Conservation (phyloP, 2,888 invertebrate species). For the Tetragonisca angustula region DNA sequence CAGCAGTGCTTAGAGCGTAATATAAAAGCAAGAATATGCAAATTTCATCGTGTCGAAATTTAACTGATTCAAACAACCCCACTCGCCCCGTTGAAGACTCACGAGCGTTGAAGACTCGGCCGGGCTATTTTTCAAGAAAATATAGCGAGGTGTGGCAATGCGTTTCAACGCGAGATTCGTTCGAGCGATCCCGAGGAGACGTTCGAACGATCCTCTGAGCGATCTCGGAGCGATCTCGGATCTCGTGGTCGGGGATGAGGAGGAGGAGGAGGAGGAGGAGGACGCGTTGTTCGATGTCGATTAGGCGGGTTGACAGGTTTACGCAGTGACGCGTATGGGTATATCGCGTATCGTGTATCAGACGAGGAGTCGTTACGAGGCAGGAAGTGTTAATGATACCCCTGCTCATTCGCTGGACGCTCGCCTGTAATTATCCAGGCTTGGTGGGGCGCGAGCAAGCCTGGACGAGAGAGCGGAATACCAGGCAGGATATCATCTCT, state of each 20-base stretch:
- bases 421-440: conserved; percentile 82
- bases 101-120: not conserved
- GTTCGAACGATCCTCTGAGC: not conserved
- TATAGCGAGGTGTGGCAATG: not conserved
- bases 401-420: conserved; percentile 82
- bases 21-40: too few species aligned
- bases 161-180: conserved; percentile 2
- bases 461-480: conserved; percentile 54
- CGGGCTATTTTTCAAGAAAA: not conserved
- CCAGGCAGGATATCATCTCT: conserved; percentile 64
- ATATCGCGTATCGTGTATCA: conserved; percentile 77
- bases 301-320: conserved; percentile 80
- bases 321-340: conserved; percentile 76
- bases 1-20: not conserved
- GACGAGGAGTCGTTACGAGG: conserved; percentile 82
- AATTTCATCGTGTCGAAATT: not conserved
- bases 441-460: conserved; percentile 69
- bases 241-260: not conserved
- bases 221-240: not conserved
- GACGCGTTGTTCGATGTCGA: conserved; percentile 67
- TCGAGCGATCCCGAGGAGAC: conserved; percentile 12
- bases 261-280: not conserved
- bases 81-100: not conserved
- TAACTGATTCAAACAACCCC: not conserved
- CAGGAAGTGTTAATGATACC: conserved; percentile 84